These are phyloP conservation scores for Cossypha dichroa DNA, from an alignment of 2,797 vertebrate species.

Conservation along the genomic window DNA sequence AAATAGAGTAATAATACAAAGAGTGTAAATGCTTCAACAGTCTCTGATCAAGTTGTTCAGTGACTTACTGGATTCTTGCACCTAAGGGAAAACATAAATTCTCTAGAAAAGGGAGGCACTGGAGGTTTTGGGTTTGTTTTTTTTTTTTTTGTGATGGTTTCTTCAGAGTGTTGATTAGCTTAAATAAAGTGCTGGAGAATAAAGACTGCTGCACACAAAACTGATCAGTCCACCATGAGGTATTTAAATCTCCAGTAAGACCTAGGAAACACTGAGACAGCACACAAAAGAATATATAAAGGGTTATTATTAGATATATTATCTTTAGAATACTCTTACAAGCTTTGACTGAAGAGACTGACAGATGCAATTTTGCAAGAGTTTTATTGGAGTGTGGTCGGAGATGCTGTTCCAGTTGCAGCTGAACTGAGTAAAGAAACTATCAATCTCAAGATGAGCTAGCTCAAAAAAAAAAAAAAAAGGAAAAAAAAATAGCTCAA, in stretches of 20 bases:
- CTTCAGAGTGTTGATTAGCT: not conserved
- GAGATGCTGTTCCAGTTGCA: slow-evolving; percentile 20
- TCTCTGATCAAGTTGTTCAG: not conserved
- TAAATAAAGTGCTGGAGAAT: not conserved
- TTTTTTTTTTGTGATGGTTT: not conserved
- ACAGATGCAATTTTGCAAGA: not conserved
- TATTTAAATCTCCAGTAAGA: not conserved
- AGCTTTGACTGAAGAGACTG: not conserved
- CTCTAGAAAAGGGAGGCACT: not conserved
- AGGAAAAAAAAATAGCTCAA: not conserved
- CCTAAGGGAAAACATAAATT: not conserved
- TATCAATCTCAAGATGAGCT: slow-evolving; percentile 3
- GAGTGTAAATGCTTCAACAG: slow-evolving; percentile 19
- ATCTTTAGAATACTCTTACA: not conserved
- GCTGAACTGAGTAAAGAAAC: slow-evolving; percentile 29
- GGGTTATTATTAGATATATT: not conserved
- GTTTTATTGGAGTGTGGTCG: not conserved
- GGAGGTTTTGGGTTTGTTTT: not conserved
- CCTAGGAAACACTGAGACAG: not conserved
- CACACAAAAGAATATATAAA: not conserved
- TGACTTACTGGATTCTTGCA: slow-evolving; percentile 4
- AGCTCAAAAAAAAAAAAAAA: not conserved
- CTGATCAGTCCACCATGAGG: not conserved
- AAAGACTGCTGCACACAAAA: not conserved
- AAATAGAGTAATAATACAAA: not conserved